Percentiles rank a stretch among this genome's conserved stretches.
Evolutionary conservation across 2,888 invertebrate genomes (phyloP).

Genomic region (Cheilosia grossa): DNA sequence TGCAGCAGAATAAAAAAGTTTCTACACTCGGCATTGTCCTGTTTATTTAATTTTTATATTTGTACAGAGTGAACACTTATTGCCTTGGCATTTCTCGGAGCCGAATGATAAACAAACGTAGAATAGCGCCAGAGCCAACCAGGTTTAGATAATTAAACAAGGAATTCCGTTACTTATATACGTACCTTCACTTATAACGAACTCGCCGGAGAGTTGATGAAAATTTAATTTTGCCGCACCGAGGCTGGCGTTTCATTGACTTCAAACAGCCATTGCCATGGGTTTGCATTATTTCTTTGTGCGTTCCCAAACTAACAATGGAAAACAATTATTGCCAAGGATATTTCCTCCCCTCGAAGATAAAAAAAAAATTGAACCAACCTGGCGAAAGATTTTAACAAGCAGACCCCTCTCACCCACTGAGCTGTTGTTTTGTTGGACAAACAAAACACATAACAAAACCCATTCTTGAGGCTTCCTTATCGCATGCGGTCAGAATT

Average conservation of each 20-base stretch:
- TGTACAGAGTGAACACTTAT: background rate
- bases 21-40: slow-evolving; percentile 30
- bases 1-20: slow-evolving; percentile 19
- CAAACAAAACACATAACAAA: slow-evolving; percentile 39
- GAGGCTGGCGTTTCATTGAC: slow-evolving; percentile 23
- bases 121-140: background rate
- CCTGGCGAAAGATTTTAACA: slow-evolving; percentile 61
- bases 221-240: slow-evolving; percentile 36
- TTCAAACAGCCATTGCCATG: slow-evolving; percentile 16
- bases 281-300: slow-evolving; percentile 25
- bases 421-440: slow-evolving; percentile 26
- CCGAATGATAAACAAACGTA: background rate
- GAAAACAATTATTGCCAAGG: slow-evolving; percentile 46
- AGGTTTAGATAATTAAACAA: background rate
- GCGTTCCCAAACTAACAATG: slow-evolving; percentile 36
- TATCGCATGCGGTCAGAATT: slow-evolving; percentile 71
- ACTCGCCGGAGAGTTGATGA: slow-evolving; percentile 28
- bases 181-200: background rate
- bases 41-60: slow-evolving; percentile 48
- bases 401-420: background rate
- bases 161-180: background rate
- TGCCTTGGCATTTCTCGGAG: background rate
- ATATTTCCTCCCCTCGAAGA: slow-evolving; percentile 15
- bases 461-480: slow-evolving; percentile 42
- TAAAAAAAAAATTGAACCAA: slow-evolving; percentile 35